Base-by-base conservation (phyloP, 2,888 invertebrate species). In the Myopa tessellatipennis region DNA sequence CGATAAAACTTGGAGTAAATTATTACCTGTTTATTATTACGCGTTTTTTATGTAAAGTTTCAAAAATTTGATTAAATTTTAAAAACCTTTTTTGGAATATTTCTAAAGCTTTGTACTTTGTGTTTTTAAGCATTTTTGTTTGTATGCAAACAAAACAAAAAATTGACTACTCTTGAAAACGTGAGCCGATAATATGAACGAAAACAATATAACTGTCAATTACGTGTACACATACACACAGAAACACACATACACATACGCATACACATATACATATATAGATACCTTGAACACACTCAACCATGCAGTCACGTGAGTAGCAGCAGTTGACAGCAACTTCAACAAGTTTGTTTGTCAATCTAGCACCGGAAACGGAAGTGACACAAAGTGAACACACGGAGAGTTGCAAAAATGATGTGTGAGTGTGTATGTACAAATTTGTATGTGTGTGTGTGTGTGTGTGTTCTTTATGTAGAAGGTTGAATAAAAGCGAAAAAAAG, bases 191-290 rank as follows among this genome's bases (percentile, higher is more conserved):
- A 6, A 55, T 5, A 10, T 55, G 16, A 55, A 55, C 55, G 26
- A 55, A 55, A 55, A 55, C n/a, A 55, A n/a, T 14, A 50, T 50
- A 50, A 10, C 10, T 50, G 50, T 14, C 55, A n/a, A n/a, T 55
- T 55, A 10, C 5, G 5, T 7, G 50, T n/a, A 69, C 69, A 26
- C 75, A 79, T 75, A 79, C 77, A 77, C 76, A 45, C 61, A 74
- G 52, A 76, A 68, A 65, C 69, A 71, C 71, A 73, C 73, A 78
- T 67, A 77, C 71, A 75, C 12, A 71, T 55, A 70, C 45, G 61
- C 63, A 61, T 16, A 55, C 16, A 16, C 16, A 55, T n/a, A 3
- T 16, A 55, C 38, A 1, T 34, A 65, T 34, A 16, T 14, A 38
- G 12, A 65, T 34, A 65, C 65, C 12, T 10, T 36, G 7, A 65